Base-by-base conservation (phyloP, 2,113 vertebrate species). In the Progne subis region DNA sequence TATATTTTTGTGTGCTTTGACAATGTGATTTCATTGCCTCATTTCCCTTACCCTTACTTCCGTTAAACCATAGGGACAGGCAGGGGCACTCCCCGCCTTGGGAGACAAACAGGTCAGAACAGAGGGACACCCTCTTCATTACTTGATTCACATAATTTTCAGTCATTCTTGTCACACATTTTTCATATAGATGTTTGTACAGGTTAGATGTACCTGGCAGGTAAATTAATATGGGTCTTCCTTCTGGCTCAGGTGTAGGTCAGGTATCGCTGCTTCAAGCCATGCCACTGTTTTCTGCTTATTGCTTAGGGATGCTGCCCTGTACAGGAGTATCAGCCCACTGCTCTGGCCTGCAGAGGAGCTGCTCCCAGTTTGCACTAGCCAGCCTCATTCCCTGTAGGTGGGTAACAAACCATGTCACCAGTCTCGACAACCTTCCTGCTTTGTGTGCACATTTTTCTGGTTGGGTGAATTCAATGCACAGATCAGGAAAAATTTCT, bases 31-130 rank as follows among this genome's bases (percentile, higher is more conserved):
- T 92, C 57, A 53, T 85, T 70, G 53, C 23, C 79, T 95, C 94
- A 95, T 76, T 97, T 97, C 94, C 88, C 6, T 83, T 81, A 53
- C 3, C 18, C 8, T 29, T 15, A 61, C 37, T 91, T 96, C 69
- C 64, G 19, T 83, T 77, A 86, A 8, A 5, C 34, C 32, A 41
- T 1, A 2, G 15, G 14, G 23, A 29, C 47, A 87, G 52, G 18
- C 1, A 3, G 3, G 3, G 31, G 77, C 41, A 74, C 70, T 50
- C 25, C 16, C 2, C 0, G 20, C 26, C 61, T 37, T 68, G 43
- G 31, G 24, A 52, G 46, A 41, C 10, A 70, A 86, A 65, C 0
- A 65, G 4, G 26, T n/a, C 32, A 57, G 46, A 79, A 47, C 1
- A 64, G 31, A 75, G 19, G 18, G 31, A 25, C 0, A 4, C 1